Base-by-base conservation (phyloP, 53 echinoderm and acorn worm genomes). In the Antedon mediterranea region DNA sequence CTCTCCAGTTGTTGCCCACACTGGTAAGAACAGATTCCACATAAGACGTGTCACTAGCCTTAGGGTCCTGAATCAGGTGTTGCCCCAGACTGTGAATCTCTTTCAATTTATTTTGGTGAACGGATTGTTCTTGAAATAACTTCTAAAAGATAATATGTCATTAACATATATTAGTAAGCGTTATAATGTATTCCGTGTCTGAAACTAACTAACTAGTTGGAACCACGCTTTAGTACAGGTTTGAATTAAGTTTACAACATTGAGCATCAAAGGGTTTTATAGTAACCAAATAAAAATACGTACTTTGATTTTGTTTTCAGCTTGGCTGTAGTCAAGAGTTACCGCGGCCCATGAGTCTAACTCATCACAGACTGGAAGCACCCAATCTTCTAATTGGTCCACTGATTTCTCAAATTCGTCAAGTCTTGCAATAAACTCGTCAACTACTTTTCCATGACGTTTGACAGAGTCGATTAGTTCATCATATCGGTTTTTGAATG, bases 361-460 rank as follows among this genome's bases (percentile, higher is more conserved):
- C 23, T 73, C 77, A 3, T 98, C 93, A 29, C 93, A 82, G 29
- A 90, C 43, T 29, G 98, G 98, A 78, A 98, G 88, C 20, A 90
- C 80, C 98, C 98, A 98, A 77, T 98, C 93, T 78, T 98, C 98
- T 77, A 98, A 81, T 29, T 86, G 82, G 78, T 98, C 98, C 0
- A 93, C 90, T 85, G 88, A 82, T 4, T 85, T 85, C 81, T 92
- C 92, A 73, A 92, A 98, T 73, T 98, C 90, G 0, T 81, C 72
- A 72, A 93, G 85, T 73, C 86, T 90, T 76, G 73, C 37, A 34
- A 77, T 34, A 15, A 98, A 79, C 14, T 43, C 76, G 13, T 88
- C 92, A 71, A 98, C 83, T 81, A 93, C 88, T 30, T 84, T 82
- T 31, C 92, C 89, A 33, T 98, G 98, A 31, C 86, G 79, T 28